A percentile compares a stretch with the other conserved stretches of the same genome.
Evolutionary conservation across 64 coral and sea anemone genomes (phyloP).

Genomic region (Catalaphyllia jardinei): DNA sequence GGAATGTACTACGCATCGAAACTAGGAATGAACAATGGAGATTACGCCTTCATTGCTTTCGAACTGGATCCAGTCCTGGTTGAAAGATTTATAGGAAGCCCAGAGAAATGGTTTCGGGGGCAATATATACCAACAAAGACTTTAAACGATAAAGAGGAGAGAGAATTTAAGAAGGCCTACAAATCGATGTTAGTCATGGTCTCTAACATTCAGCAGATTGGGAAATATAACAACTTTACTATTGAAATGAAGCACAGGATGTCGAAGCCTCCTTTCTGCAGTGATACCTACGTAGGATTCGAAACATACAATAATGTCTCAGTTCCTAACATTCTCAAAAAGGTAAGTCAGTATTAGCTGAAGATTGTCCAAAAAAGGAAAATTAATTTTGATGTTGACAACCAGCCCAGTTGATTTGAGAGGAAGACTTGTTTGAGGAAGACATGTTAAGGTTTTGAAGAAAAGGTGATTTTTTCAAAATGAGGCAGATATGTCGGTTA

Average conservation of each 20-base stretch:
- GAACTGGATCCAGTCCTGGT: constrained; percentile 55
- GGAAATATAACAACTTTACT: constrained; percentile 58
- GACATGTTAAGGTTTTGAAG: too few species aligned
- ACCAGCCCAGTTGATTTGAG: too few species aligned
- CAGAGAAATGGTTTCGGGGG: constrained; percentile 32
- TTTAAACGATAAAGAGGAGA: constrained; percentile 35
- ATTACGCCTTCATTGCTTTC: constrained; percentile 81
- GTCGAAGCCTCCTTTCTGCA: constrained; percentile 81
- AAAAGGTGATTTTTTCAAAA: too few species aligned
- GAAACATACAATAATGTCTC: neutral
- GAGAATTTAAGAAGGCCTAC: constrained; percentile 39
- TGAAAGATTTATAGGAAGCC: neutral
- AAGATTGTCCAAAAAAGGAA: too few species aligned
- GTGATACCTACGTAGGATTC: constrained; percentile 37
- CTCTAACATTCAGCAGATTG: constrained; percentile 47
- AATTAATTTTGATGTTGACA: too few species aligned
- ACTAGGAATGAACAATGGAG: constrained; percentile 80
- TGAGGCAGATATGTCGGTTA: too few species aligned
- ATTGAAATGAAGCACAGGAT: constrained; percentile 61
- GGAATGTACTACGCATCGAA: constrained; percentile 67
- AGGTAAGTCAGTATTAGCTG: constrained; percentile 9
- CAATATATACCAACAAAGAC: neutral
- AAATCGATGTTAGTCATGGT: constrained; percentile 59
- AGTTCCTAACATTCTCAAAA: neutral
- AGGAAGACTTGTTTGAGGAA: too few species aligned